A percentile compares a stretch with the other conserved stretches of the same genome.
Evolutionary conservation across 2,888 invertebrate species (phyloP).

Genomic region (Icerya purchasi): DNA sequence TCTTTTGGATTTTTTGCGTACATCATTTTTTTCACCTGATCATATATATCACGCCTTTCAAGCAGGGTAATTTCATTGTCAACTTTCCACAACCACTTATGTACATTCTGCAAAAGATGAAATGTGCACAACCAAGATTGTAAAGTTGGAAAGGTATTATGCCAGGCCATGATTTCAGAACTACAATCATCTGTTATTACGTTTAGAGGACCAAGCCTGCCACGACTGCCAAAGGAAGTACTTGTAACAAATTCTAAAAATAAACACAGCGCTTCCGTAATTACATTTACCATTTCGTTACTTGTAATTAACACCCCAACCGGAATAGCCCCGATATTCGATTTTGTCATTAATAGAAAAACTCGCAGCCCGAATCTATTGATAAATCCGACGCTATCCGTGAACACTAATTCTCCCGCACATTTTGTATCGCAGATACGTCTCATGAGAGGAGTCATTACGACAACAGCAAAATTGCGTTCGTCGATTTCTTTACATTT

Average conservation of each 20-base stretch:
- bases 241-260: not conserved
- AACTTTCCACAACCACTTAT: constrained; percentile 14
- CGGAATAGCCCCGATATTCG: constrained; percentile 6
- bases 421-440: not conserved
- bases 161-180: constrained; percentile 14
- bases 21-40: too few species aligned
- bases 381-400: constrained; percentile 5
- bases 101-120: constrained; percentile 16
- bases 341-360: constrained; percentile 7
- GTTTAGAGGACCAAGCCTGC: too few species aligned
- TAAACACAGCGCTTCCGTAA: constrained; percentile 2
- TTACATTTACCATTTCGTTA: not conserved
- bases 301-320: constrained; percentile 9
- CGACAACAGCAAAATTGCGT: constrained; percentile 4
- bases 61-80: constrained; percentile 11
- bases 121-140: constrained; percentile 14
- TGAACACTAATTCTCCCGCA: constrained; percentile 4
- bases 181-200: too few species aligned
- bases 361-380: constrained; percentile 7
- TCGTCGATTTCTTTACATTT: constrained; percentile 6
- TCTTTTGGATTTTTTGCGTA: too few species aligned
- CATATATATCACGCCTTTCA: too few species aligned
- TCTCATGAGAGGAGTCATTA: constrained; percentile 7
- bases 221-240: not conserved
- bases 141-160: constrained; percentile 9